Base-by-base conservation (phyloP, 2,888 invertebrate genomes). In the Masnerella sp. region DNA sequence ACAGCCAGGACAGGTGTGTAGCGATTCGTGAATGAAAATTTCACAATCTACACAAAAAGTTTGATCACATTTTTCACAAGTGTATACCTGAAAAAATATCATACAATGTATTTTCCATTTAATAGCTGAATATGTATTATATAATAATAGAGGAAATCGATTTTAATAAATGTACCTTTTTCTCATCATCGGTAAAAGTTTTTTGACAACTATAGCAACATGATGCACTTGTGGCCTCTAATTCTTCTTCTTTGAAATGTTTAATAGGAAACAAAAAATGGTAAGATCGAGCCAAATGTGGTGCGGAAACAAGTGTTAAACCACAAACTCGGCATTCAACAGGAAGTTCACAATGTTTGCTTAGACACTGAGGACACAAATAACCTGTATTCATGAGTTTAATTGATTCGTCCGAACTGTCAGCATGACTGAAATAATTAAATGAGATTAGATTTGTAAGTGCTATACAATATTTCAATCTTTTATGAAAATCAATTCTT, bases 1-100 rank as follows among this genome's bases (percentile, higher is more conserved):
- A 89, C 99, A 99, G 38, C 97, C 98, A 11, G 99, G 98, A 87
- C 99, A 99, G 32, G 96, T 95, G 88, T 99, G 99, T 56, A 99
- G 89, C 0, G 96, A 94, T 79, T 96, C 96, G 78, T 98, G 96
- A 32, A 99, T 93, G 85, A 97, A 95, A 79, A 96, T 90, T 89
- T 99, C 98, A 89, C 99, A 99, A 88, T 99, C 97, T 81, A 96
- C 90, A 87, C 99, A 99, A 88, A 95, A 98, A 67, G 90, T 88
- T 85, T 93, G 92, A 3, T 87, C 87, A 87, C 99, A 99, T 12
- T 92, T 92, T 28, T 90, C 90, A 88, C 98, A 99, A 34, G 91
- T 89, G 86, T 94, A 97, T 14, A 96, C 90, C 93, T 95, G 89
- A 89, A 73, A 76, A 78, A 80, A n/a, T n/a, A 77, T 76, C 79